Base-by-base conservation (phyloP, 2,113 vertebrate genomes). In the Ctenomys sociabilis region DNA sequence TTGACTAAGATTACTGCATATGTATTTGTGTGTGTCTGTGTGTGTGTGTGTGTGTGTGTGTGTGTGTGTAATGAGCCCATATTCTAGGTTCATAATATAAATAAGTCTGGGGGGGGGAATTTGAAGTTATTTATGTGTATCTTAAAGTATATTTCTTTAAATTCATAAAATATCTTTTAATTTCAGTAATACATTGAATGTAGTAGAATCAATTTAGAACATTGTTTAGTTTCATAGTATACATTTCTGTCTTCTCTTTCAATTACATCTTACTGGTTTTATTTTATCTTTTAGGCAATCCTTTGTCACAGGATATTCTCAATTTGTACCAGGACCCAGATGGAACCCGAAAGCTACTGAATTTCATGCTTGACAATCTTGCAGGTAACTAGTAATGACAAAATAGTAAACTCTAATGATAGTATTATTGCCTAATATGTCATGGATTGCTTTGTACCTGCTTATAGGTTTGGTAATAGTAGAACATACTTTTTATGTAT, bases 351-450 rank as follows among this genome's bases (percentile, higher is more conserved):
- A 99, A 99, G 99, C 99, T 99, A 98, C 98, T 99, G 98, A 99
- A 99, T 98, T 99, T 99, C 98, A 99, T 99, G 99, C 99, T 99
- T 97, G 99, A 99, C 99, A 99, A 99, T 99, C 99, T 99, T 97
- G 99, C 99, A 99, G 99, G 99, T 99, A 98, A 98, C 22, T 94
- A 8, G 82, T 95, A 94, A 52, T 92, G 84, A 87, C 49, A 92
- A 75, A 96, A n/a, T 52, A 90, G n/a, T 92, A 40, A 94, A 87
- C 61, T 95, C 45, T 77, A 11, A 21, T 93, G 43, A 32, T 91
- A 64, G 7, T 92, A n/a, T 40, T 68, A 8, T 30, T 68, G 57
- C 10, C 24, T 87, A 32, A 86, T 82, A 22, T 61, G 59, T 61
- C 19, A 72, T 43, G 88, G 49, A 16, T 68, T 94, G 54, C 73